Percentiles rank a stretch among this genome's conserved stretches.
phyloP scores from a whole-genome alignment of 2,888 invertebrate species.

The Chaitophorus viminalis region DNA sequence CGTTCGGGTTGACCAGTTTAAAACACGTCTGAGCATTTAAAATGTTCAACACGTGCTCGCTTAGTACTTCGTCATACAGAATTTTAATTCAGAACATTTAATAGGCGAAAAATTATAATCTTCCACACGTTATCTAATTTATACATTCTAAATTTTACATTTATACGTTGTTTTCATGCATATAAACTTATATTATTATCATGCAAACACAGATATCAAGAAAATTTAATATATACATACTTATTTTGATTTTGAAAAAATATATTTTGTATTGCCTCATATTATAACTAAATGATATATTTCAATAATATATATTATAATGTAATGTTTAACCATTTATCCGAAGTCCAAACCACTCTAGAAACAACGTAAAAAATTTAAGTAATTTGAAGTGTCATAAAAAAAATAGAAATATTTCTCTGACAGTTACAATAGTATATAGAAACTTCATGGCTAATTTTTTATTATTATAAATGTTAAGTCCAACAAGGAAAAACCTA shows the following conservation, averaged over 20 bases:
- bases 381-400: not conserved
- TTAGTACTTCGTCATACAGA: not conserved
- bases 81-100: not conserved
- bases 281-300: too few relatives aligned
- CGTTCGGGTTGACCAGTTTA: conserved; percentile 29
- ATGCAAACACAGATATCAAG: too few relatives aligned
- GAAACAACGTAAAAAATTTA: not conserved
- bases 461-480: not conserved
- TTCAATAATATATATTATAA: too few relatives aligned
- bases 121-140: not conserved
- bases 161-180: too few relatives aligned
- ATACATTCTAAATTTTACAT: not conserved
- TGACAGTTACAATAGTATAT: not conserved
- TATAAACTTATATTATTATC: too few relatives aligned
- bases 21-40: conserved; percentile 2
- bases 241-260: too few relatives aligned
- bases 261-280: too few relatives aligned
- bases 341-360: not conserved
- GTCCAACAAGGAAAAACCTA: not conserved
- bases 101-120: not conserved
- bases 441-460: not conserved
- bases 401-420: not conserved
- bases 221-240: too few relatives aligned
- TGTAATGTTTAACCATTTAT: too few relatives aligned
- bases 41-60: conserved; percentile 11